Percentiles rank a stretch among this genome's conserved stretches.
Conservation (phyloP, 2,113 vertebrate species). For the Crypturellus undulatus region DNA sequence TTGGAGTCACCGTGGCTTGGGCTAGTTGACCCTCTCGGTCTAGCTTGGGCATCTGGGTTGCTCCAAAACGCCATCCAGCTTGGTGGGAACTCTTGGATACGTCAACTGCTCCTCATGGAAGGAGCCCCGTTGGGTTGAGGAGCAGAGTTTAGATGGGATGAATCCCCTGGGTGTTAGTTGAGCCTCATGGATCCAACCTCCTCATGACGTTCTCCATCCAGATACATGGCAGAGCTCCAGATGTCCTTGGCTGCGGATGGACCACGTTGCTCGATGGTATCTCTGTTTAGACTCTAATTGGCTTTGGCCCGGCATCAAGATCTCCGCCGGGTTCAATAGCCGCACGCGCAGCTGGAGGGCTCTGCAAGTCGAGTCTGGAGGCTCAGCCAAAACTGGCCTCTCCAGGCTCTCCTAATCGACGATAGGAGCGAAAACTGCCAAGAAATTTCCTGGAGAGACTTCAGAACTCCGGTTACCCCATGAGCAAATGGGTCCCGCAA, state of each 20-base stretch:
- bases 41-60: no score
- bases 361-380: background rate
- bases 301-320: background rate
- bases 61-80: accelerated
- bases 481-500: background rate
- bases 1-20: accelerated
- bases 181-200: background rate
- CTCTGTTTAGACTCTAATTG: constrained; percentile 7
- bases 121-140: background rate
- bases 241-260: background rate
- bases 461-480: background rate
- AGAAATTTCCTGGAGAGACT: background rate
- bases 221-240: background rate
- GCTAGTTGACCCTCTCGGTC: no score
- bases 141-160: background rate
- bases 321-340: background rate
- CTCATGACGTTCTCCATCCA: background rate
- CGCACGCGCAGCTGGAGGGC: background rate
- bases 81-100: accelerated
- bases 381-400: background rate
- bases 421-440: background rate
- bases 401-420: accelerated
- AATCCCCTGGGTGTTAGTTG: background rate
- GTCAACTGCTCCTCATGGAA: background rate
- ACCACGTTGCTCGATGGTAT: background rate